Percentiles rank a stretch among this genome's conserved stretches.
These are phyloP conservation scores for Petrosia ficiformis DNA, from an alignment of 37 sponge, comb jelly and placozoan genomes.

Conservation along the genomic window DNA sequence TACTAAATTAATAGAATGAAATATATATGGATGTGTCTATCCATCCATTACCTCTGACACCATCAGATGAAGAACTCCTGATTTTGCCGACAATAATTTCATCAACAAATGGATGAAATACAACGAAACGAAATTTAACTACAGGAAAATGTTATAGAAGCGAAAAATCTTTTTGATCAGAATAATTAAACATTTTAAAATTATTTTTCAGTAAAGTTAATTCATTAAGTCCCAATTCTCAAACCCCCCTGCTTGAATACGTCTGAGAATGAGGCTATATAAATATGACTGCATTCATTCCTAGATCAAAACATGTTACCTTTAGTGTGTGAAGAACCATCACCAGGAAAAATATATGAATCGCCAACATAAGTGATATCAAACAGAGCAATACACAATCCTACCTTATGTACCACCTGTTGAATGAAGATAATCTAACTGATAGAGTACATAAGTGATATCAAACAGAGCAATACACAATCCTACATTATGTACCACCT, in stretches of 20 bases:
- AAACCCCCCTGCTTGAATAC: no score
- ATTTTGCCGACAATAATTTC: slow-evolving; percentile 87
- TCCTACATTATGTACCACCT: slow-evolving; percentile 85
- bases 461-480: slow-evolving; percentile 83
- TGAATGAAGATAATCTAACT: not conserved
- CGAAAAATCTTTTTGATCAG: not conserved
- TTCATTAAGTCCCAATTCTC: no score
- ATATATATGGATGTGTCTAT: no score
- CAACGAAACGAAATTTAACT: slow-evolving; percentile 81
- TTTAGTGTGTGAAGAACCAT: slow-evolving; percentile 80
- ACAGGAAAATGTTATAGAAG: not conserved
- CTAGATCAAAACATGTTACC: slow-evolving; percentile 23
- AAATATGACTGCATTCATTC: no score
- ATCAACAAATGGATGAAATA: slow-evolving; percentile 90
- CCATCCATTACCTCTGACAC: slow-evolving; percentile 69
- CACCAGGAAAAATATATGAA: slow-evolving; percentile 82
- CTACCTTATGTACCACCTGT: slow-evolving; percentile 80
- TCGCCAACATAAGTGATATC: slow-evolving; percentile 81
- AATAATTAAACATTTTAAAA: no score
- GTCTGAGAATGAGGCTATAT: no score
- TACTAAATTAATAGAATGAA: slow-evolving; percentile 22
- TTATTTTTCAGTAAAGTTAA: no score
- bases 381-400: slow-evolving; percentile 78
- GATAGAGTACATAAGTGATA: slow-evolving; percentile 43
- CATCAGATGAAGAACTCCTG: slow-evolving; percentile 82